Evolutionary conservation across 2,888 invertebrate species (phyloP).

Genomic region (Sarcophaga subvicina): DNA sequence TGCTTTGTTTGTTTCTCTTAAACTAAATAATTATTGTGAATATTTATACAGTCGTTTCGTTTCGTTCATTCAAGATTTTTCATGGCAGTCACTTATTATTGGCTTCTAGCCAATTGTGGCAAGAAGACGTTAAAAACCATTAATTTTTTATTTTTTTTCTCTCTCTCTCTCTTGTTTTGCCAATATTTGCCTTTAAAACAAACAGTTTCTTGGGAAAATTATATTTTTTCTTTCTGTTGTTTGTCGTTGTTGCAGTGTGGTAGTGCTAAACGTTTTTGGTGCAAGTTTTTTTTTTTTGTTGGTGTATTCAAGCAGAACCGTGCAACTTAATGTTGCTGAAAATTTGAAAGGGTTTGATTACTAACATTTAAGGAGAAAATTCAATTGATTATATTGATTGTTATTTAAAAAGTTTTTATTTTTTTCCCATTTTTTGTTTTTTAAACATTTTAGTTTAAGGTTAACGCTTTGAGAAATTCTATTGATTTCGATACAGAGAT

Average conservation of each 20-base stretch:
- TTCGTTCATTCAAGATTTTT: background rate
- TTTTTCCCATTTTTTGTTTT: background rate
- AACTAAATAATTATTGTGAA: conserved; percentile 37
- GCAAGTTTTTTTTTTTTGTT: background rate
- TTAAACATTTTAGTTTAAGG: background rate
- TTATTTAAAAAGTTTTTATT: background rate
- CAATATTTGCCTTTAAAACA: conserved; percentile 33
- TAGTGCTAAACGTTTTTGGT: background rate
- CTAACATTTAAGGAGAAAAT: background rate
- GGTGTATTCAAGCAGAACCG: background rate
- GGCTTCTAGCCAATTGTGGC: conserved; percentile 16
- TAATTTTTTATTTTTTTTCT: background rate
- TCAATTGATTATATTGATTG: background rate
- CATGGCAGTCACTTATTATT: conserved; percentile 41
- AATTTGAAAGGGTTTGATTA: background rate
- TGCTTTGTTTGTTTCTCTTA: background rate
- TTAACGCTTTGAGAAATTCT: background rate
- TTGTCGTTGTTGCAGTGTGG: background rate
- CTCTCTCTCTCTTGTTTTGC: background rate
- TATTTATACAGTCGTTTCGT: conserved; percentile 18
- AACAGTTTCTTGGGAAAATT: background rate
- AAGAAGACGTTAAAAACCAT: background rate
- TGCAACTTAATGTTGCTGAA: too few relatives aligned
- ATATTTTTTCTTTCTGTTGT: background rate
- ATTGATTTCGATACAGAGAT: too few relatives aligned